Percentiles rank a stretch among this genome's conserved stretches.
Conservation (phyloP, 53 echinoderm and acorn worm species). For the Arbacia lixula region DNA sequence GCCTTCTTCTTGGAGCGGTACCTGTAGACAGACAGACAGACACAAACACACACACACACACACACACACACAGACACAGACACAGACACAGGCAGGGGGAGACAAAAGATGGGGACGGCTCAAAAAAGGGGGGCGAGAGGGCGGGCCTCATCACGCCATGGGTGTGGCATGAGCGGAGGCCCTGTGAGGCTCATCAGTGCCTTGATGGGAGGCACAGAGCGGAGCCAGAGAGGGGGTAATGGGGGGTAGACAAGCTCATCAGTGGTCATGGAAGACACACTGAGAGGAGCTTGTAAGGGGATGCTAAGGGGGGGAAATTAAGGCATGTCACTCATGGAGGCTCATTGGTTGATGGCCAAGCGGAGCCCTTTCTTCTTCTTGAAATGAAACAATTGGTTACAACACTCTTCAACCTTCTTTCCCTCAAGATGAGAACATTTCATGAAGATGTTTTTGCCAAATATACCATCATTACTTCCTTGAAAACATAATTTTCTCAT, state of each 20-base stretch:
- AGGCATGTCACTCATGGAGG: too few species aligned
- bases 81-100: neutral
- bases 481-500: too few species aligned
- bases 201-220: conserved; percentile 42
- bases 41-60: conserved; percentile 43
- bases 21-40: conserved; percentile 68
- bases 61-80: conserved; percentile 43
- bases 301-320: too few species aligned
- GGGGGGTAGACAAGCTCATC: conserved; percentile 48
- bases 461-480: too few species aligned
- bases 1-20: conserved; percentile 99
- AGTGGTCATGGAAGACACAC: conserved; percentile 9
- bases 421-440: too few species aligned
- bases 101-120: conserved; percentile 47
- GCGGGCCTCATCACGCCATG: conserved; percentile 47
- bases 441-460: too few species aligned
- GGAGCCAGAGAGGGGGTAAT: conserved; percentile 54
- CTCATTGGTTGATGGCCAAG: too few species aligned
- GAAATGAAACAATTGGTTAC: too few species aligned
- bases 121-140: conserved; percentile 39
- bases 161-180: conserved; percentile 71
- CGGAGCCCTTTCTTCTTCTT: too few species aligned
- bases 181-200: conserved; percentile 73
- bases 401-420: too few species aligned
- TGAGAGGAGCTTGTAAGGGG: conserved; percentile 31